Percentiles rank a stretch among this genome's conserved stretches.
phyloP scores from a whole-genome alignment of 2,888 invertebrate species.

The Acrocyrtus sp. region DNA sequence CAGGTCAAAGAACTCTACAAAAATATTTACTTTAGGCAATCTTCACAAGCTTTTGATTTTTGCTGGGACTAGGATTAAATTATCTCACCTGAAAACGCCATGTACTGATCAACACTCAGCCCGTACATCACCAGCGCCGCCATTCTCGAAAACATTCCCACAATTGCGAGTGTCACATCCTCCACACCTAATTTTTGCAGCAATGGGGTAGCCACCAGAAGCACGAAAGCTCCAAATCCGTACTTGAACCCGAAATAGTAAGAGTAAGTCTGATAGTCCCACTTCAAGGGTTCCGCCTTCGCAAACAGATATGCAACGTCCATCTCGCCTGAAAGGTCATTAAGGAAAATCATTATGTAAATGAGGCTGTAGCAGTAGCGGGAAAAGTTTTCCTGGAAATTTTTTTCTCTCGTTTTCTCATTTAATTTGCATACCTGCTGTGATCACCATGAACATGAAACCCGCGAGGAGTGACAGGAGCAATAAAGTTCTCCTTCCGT shows the following conservation, averaged over 20 bases:
- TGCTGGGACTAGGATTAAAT: no score
- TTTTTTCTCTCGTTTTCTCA: no score
- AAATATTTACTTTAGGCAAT: no score
- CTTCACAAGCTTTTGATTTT: no score
- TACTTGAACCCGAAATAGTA: constrained; percentile 65
- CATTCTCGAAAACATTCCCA: constrained; percentile 66
- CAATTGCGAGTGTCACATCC: constrained; percentile 65
- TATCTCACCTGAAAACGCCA: constrained; percentile 67
- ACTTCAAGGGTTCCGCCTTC: constrained; percentile 65
- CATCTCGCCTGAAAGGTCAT: constrained; percentile 67
- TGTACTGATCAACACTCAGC: constrained; percentile 64
- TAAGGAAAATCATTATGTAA: no score
- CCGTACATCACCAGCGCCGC: constrained; percentile 65
- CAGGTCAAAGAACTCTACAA: no score
- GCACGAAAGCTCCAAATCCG: constrained; percentile 64
- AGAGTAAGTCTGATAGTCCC: constrained; percentile 66
- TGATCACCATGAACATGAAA: constrained; percentile 64
- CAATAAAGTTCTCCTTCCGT: constrained; percentile 59
- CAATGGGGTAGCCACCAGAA: constrained; percentile 65
- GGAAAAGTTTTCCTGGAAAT: not conserved
- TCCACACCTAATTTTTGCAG: constrained; percentile 57
- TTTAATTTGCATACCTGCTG: constrained; percentile 61
- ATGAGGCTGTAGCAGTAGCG: not conserved
- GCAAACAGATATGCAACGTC: constrained; percentile 67
- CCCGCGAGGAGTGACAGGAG: constrained; percentile 61